Percentiles rank a stretch among this genome's conserved stretches.
These are phyloP conservation scores for Panagrolaimus sp. DNA, from an alignment of 1,140 invertebrate genomes.

Conservation along the genomic window DNA sequence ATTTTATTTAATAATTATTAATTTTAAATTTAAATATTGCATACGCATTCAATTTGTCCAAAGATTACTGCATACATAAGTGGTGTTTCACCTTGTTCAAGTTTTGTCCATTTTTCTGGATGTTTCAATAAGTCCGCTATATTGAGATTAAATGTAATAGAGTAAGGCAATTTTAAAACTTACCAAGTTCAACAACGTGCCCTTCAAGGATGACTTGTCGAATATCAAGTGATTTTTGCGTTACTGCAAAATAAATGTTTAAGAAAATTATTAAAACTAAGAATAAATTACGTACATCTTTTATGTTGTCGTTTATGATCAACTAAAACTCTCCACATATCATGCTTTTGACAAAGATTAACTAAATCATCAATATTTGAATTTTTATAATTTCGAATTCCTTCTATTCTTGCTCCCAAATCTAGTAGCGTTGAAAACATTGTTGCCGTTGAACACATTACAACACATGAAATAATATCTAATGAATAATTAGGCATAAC, in stretches of 20 bases:
- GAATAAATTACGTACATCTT: not conserved
- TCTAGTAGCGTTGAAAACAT: constrained; percentile 7
- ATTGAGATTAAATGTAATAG: not conserved
- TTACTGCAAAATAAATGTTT: not conserved
- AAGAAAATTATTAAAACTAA: not conserved
- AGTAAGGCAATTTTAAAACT: not conserved
- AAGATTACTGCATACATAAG: constrained; percentile 35
- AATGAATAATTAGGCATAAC: constrained; percentile 8
- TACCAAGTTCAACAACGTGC: not conserved
- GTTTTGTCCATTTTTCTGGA: constrained; percentile 11
- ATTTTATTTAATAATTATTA: too few relatives aligned
- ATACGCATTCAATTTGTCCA: constrained; percentile 24
- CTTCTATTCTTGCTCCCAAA: not conserved
- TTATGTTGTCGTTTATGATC: not conserved
- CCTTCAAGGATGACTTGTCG: constrained; percentile 8
- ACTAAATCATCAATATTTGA: constrained; percentile 6
- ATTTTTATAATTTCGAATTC: constrained; percentile 11
- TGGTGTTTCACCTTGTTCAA: constrained; percentile 16
- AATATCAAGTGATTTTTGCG: constrained; percentile 5
- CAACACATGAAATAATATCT: constrained; percentile 11
- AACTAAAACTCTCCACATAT: not conserved
- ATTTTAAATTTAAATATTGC: not conserved
- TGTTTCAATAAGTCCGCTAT: not conserved
- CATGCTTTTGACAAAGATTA: constrained; percentile 1
- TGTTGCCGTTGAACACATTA: constrained; percentile 19